These are phyloP conservation scores for Meteorus sp. DNA, from an alignment of 1,140 invertebrate species.

Conservation along the genomic window DNA sequence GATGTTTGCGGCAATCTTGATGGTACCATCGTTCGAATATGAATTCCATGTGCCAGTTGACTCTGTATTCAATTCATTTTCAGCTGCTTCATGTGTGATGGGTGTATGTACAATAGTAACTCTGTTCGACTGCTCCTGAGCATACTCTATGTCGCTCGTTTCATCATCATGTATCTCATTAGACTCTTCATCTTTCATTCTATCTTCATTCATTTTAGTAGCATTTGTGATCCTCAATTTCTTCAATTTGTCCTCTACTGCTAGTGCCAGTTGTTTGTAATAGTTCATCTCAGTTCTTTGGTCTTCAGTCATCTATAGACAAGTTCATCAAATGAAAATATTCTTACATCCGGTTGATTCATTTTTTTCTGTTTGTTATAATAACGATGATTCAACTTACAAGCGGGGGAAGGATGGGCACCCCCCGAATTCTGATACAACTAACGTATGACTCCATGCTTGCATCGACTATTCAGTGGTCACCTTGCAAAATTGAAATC, in stretches of 20 bases:
- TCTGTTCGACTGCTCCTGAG: neutral
- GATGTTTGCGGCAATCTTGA: slow-evolving; percentile 34
- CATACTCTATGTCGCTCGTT: neutral
- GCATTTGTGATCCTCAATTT: neutral
- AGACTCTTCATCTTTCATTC: slow-evolving; percentile 4
- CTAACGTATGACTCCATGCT: slow-evolving; percentile 50
- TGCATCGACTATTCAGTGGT: neutral
- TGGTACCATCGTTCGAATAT: slow-evolving; percentile 36
- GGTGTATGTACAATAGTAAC: neutral
- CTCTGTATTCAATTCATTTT: neutral
- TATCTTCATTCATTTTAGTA: neutral
- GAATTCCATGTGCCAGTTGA: neutral
- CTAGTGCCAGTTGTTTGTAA: slow-evolving; percentile 65
- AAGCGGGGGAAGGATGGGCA: slow-evolving; percentile 65
- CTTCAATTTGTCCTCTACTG: slow-evolving; percentile 58
- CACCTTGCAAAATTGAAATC: too few relatives aligned
- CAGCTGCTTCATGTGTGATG: neutral
- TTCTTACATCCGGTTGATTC: slow-evolving; percentile 20
- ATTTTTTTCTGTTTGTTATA: too few relatives aligned
- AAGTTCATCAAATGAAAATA: neutral
- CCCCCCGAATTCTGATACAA: slow-evolving; percentile 65
- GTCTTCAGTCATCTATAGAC: slow-evolving; percentile 62
- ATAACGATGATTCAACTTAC: slow-evolving; percentile 51
- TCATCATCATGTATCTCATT: neutral
- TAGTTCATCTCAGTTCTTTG: slow-evolving; percentile 66